Evolutionary conservation across 2,797 vertebrate genomes (phyloP).

Genomic region (Manis javanica): DNA sequence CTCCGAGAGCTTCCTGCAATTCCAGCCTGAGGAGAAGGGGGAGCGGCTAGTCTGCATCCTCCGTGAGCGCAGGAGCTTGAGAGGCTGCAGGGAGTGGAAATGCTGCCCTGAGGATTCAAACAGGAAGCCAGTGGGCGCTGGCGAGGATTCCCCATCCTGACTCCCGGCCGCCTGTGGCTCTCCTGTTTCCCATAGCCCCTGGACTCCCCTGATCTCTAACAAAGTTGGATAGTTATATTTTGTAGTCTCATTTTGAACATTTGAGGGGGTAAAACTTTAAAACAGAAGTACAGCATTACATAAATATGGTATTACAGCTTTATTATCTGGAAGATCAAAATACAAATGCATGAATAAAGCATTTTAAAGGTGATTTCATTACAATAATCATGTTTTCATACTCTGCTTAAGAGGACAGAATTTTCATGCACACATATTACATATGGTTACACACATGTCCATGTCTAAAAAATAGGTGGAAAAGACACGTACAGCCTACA

Average conservation of each 20-base stretch:
- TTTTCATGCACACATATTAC: neutral
- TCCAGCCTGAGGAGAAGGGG: neutral
- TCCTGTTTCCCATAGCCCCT: neutral
- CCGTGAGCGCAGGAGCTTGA: too few relatives aligned
- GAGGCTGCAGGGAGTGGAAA: neutral
- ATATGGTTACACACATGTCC: fast-evolving
- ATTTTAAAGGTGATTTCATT: neutral
- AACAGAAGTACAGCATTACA: neutral
- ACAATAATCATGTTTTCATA: neutral
- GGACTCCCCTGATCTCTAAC: neutral
- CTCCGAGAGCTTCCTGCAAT: neutral
- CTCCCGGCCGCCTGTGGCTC: neutral
- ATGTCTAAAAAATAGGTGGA: neutral
- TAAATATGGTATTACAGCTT: neutral
- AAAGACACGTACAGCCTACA: neutral
- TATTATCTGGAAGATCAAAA: neutral
- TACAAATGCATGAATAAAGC: neutral
- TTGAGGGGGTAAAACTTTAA: neutral
- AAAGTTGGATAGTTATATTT: neutral
- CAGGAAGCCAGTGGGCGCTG: neutral
- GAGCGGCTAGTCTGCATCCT: fast-evolving
- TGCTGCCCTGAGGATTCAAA: neutral
- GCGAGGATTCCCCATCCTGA: neutral
- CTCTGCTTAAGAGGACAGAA: neutral
- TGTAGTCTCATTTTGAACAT: neutral